Percentiles rank a stretch among this genome's conserved stretches.
phyloP scores from a whole-genome alignment of 2,113 vertebrate species.

The Perccottus glenii region DNA sequence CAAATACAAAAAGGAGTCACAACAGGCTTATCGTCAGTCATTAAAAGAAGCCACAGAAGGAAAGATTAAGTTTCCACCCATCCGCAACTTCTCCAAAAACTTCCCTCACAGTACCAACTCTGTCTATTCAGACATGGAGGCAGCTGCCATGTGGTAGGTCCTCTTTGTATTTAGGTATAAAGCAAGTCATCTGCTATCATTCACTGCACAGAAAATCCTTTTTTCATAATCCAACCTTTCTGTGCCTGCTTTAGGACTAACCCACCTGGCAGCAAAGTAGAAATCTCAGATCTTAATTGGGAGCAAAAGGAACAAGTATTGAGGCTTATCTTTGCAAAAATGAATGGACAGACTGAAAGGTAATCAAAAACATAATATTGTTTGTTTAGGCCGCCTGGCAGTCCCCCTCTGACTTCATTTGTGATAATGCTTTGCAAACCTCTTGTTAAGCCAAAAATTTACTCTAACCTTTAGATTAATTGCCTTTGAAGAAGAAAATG shows the following conservation, averaged over 20 bases:
- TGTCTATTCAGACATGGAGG: conserved; percentile 80
- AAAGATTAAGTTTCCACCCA: conserved; percentile 80
- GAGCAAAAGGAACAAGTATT: conserved; percentile 90
- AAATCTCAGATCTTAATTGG: conserved; percentile 87
- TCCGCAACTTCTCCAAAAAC: conserved; percentile 83
- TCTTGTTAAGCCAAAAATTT: conserved; percentile 40
- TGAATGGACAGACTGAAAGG: conserved; percentile 81
- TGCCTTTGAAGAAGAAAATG: conserved; percentile 55
- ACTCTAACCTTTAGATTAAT: conserved; percentile 29
- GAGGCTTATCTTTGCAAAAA: conserved; percentile 87
- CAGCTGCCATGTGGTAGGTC: conserved; percentile 81
- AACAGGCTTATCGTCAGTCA: conserved; percentile 77
- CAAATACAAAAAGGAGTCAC: conserved; percentile 80
- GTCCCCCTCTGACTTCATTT: conserved; percentile 23
- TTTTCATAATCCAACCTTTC: conserved; percentile 14
- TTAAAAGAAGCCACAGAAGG: conserved; percentile 79
- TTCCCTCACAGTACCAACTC: conserved; percentile 83
- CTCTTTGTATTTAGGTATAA: conserved; percentile 4
- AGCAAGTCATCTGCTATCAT: neutral
- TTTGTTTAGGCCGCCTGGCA: conserved; percentile 32
- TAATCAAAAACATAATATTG: conserved; percentile 53
- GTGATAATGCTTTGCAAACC: conserved; percentile 31
- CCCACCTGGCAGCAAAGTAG: conserved; percentile 72
- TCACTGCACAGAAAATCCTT: conserved; percentile 9
- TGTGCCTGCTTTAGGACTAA: conserved; percentile 68